Evolutionary conservation across 2,113 vertebrate genomes (phyloP), one percentile per base, ranked within the genome.

Genomic region (Thunnus thynnus): DNA sequence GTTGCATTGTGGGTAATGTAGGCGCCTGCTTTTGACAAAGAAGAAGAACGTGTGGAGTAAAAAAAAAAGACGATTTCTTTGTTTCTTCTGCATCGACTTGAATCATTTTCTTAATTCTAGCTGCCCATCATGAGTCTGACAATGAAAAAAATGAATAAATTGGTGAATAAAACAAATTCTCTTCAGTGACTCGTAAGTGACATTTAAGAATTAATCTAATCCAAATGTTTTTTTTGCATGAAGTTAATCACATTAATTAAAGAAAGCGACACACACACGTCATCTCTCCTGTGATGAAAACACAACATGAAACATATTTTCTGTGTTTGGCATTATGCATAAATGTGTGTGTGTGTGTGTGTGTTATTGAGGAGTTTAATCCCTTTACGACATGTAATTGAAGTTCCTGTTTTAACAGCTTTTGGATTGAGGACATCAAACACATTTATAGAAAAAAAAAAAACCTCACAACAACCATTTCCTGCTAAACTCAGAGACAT

Each of bases 341-440:
- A 13, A 63, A 69, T 32, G 72, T 73, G 64, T 68, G 57, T 81
- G 63, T 76, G 58, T 63, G 36, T 41, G 36, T 41, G 36, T 41
- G 36, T 41, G 36, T 41, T 73, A 51, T 27, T 72, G 68, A 30
- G 76, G 60, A 61, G 61, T 82, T 73, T 85, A 82, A 90, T 88
- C 72, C 76, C 47, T 85, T 88, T 83, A 83, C 71, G 46, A 78
- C 74, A 51, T 63, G 79, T 72, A 79, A 88, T 69, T 78, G 74
- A 65, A 66, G 76, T 68, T 51, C 52, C 75, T 68, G 68, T 69
- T 77, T 78, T 67, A 69, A 84, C 74, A 55, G 61, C 70, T 20
- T 30, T 63, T 57, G 71, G 44, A 85, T 72, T 56, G 76, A 84
- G 78, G 76, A 80, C 86, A 78, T 83, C 61, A 78, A 83, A 83